A percentile compares a stretch with the other conserved stretches of the same genome.
Conservation (phyloP, 2,113 vertebrate genomes). For the Callospermophilus lateralis region DNA sequence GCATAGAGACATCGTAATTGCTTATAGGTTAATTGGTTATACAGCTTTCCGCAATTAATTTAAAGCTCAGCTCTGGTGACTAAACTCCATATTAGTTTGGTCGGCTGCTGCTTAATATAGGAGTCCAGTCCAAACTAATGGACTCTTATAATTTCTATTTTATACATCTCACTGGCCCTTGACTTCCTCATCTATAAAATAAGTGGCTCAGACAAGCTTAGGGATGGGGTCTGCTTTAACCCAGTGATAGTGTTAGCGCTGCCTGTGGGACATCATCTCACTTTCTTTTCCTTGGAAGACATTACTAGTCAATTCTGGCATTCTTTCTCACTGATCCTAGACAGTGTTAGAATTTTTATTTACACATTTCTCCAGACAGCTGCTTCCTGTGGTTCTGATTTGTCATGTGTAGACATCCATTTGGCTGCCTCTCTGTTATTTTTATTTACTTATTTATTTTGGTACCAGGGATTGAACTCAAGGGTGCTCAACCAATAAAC, state of each 20-base stretch:
- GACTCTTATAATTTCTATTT: neutral
- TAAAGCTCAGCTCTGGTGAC: neutral
- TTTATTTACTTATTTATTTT: neutral
- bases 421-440: neutral
- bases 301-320: neutral
- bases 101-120: neutral
- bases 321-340: neutral
- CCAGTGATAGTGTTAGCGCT: neutral
- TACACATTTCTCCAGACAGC: neutral
- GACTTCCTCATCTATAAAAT: neutral
- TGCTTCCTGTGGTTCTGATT: neutral
- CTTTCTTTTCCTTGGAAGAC: neutral
- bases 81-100: neutral
- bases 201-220: neutral
- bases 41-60: neutral
- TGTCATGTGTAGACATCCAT: neutral
- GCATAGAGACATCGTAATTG: slow-evolving; percentile 6
- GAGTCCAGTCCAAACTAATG: too few relatives aligned
- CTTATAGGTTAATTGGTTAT: neutral
- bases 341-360: neutral
- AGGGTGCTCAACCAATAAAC: too few relatives aligned
- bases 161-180: neutral
- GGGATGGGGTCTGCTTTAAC: neutral
- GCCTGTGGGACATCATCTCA: neutral
- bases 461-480: too few relatives aligned